Percentiles rank a stretch among this genome's conserved stretches.
phyloP scores from a whole-genome alignment of 2,888 invertebrate genomes.

The Hecatera dysodea region DNA sequence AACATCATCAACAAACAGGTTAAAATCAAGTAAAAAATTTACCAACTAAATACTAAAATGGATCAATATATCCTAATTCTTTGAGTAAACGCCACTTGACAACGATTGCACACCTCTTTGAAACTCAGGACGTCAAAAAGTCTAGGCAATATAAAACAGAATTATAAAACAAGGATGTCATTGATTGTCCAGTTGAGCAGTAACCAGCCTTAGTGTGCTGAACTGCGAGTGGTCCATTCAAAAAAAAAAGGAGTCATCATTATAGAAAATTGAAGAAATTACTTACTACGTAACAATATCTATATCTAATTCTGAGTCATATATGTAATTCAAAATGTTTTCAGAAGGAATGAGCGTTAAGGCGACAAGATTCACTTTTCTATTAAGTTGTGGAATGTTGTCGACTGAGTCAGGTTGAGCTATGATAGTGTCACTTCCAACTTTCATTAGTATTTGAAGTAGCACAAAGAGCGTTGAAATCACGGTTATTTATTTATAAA shows the following conservation, averaged over 20 bases:
- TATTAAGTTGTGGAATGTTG: not conserved
- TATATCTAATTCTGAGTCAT: no score
- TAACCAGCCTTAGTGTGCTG: no score
- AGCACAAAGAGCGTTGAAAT: slow-evolving; percentile 21
- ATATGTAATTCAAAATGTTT: not conserved
- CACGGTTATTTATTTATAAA: not conserved
- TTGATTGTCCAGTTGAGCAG: no score
- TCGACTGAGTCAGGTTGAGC: slow-evolving; percentile 5
- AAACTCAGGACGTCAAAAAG: not conserved
- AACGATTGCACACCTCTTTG: not conserved
- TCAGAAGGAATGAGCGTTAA: not conserved
- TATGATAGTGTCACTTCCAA: not conserved
- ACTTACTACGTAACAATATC: not conserved
- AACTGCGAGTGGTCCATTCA: no score
- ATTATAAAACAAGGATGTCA: not conserved
- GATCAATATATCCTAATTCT: not conserved
- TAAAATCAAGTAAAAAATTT: not conserved
- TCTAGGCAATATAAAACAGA: no score
- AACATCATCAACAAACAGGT: no score
- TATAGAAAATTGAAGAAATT: not conserved
- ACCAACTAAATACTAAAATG: not conserved
- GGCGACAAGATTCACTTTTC: not conserved
- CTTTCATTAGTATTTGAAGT: slow-evolving; percentile 5
- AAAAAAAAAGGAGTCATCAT: not conserved
- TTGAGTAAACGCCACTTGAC: not conserved